Conservation (phyloP, 2,888 invertebrate species). For the Nemotelus nigrinus region DNA sequence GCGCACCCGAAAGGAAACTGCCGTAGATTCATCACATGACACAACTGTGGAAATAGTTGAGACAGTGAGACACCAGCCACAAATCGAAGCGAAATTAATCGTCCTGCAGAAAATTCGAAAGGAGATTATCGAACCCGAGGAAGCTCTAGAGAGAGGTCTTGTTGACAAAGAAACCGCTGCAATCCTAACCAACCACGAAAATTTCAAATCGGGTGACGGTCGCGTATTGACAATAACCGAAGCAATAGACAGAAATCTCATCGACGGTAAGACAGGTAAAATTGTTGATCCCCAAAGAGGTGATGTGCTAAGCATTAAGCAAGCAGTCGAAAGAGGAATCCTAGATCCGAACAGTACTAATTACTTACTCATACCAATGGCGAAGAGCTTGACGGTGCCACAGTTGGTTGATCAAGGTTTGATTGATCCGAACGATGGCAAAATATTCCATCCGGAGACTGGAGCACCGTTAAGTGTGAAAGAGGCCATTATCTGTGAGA, state of each 20-base stretch:
- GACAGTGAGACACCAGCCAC: not conserved
- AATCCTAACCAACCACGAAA: not conserved
- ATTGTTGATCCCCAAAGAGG: conserved; percentile 83
- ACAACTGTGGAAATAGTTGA: too few species aligned
- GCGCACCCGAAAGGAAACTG: too few species aligned
- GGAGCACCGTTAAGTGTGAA: conserved; percentile 80
- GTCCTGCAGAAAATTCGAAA: conserved; percentile 70
- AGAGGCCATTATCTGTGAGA: conserved; percentile 82
- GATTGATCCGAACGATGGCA: conserved; percentile 83
- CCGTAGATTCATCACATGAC: too few species aligned
- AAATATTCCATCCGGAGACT: conserved; percentile 87
- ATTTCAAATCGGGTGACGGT: not conserved
- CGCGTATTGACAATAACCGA: not conserved
- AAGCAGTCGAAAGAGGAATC: conserved; percentile 85
- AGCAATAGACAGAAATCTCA: conserved; percentile 83
- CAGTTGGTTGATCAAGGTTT: conserved; percentile 69
- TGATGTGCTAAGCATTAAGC: conserved; percentile 79
- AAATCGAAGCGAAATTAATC: conserved; percentile 77
- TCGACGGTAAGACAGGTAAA: conserved; percentile 83
- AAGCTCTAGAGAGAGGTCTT: too few species aligned
- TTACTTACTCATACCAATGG: conserved; percentile 81
- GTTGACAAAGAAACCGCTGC: not conserved
- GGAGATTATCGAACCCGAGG: not conserved
- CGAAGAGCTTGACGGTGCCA: conserved; percentile 81
- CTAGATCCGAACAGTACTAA: conserved; percentile 80